Conservation (phyloP, 2,113 vertebrate species). For the Ptilorrhoa leucosticta region DNA sequence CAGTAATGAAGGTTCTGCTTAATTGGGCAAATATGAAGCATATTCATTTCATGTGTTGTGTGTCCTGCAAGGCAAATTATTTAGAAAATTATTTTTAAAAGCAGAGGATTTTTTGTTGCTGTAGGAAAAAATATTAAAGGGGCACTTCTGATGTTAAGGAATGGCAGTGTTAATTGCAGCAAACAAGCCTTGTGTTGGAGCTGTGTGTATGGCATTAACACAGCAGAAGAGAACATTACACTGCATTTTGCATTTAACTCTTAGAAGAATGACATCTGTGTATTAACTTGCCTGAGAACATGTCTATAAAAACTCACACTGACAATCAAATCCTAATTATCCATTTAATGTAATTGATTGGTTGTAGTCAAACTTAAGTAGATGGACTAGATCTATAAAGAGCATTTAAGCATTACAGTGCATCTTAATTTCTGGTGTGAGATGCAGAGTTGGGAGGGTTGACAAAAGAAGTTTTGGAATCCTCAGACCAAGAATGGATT, state of each 20-base stretch:
- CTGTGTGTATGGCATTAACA: neutral
- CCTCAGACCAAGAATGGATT: neutral
- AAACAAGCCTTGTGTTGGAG: neutral
- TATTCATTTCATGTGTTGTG: constrained; percentile 41
- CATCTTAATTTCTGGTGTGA: neutral
- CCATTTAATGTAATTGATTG: neutral
- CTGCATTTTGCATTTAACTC: neutral
- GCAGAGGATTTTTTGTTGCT: constrained; percentile 22
- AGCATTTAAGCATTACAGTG: neutral
- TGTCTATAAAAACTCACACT: neutral
- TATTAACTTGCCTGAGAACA: constrained; percentile 6
- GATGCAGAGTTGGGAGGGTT: neutral
- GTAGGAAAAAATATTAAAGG: neutral
- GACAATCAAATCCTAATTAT: constrained; percentile 18
- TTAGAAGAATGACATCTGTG: neutral
- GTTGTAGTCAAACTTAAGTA: neutral
- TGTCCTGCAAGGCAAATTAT: constrained; percentile 49
- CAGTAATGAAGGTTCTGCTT: constrained; percentile 19
- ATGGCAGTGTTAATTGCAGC: constrained; percentile 13
- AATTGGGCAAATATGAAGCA: constrained; percentile 26
- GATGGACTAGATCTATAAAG: neutral
- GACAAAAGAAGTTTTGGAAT: neutral
- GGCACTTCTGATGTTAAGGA: neutral
- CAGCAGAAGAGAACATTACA: neutral
- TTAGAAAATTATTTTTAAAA: constrained; percentile 12